Evolutionary conservation across 2,113 vertebrate species (phyloP).

Genomic region (Mesitornis unicolor): DNA sequence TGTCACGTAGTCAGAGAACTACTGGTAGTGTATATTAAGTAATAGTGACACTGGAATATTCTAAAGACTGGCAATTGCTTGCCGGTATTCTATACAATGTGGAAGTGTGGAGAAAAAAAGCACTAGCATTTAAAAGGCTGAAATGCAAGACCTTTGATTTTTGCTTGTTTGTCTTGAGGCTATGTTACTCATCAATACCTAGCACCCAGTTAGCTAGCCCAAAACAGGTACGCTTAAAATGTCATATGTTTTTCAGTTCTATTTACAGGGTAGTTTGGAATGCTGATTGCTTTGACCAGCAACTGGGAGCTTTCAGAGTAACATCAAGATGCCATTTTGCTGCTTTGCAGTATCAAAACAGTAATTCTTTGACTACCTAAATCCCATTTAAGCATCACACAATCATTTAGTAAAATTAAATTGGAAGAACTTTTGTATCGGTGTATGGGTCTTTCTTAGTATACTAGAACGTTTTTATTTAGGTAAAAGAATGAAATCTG

Average conservation of each 20-base stretch:
- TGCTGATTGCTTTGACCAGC: not conserved
- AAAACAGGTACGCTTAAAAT: not conserved
- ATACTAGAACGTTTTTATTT: not conserved
- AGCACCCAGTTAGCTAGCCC: not conserved
- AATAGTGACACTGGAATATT: not conserved
- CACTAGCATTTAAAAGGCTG: not conserved
- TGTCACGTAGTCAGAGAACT: not conserved
- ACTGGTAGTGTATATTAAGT: not conserved
- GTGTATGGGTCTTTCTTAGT: not conserved
- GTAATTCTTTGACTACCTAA: not conserved
- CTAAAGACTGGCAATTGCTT: not conserved
- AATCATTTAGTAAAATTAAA: not conserved
- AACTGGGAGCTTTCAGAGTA: not conserved
- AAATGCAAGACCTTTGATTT: not conserved
- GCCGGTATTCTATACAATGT: not conserved
- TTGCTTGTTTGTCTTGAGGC: no score
- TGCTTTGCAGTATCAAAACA: not conserved
- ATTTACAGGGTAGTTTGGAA: not conserved
- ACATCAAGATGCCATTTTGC: not conserved
- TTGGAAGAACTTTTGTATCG: not conserved
- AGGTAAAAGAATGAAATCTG: not conserved
- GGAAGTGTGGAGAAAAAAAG: not conserved
- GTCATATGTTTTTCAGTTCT: not conserved
- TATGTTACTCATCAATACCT: not conserved
- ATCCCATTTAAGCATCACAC: not conserved